phyloP scores from a whole-genome alignment of 2,888 invertebrate genomes.

The Rotaria socialis region DNA sequence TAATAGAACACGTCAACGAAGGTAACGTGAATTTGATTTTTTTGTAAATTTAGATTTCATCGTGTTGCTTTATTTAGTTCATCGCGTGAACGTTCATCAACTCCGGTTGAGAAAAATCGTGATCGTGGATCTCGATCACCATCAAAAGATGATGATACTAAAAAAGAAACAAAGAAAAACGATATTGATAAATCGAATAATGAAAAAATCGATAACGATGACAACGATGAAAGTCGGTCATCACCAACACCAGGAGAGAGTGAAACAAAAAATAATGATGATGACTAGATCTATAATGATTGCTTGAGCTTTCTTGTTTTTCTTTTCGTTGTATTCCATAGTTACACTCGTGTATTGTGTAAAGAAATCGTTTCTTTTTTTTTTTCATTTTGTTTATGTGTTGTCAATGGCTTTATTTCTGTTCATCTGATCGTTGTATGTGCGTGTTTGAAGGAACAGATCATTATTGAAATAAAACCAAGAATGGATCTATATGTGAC shows the following conservation, averaged over 20 bases:
- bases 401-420: background rate
- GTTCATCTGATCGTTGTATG: slow-evolving; percentile 22
- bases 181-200: background rate
- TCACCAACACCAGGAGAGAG: background rate
- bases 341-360: background rate
- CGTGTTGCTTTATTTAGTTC: background rate
- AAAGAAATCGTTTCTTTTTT: background rate
- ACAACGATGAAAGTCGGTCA: background rate
- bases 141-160: background rate
- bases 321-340: background rate
- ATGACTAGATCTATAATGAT: background rate
- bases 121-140: background rate
- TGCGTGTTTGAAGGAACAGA: slow-evolving; percentile 18
- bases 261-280: background rate
- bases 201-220: background rate
- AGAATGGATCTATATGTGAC: background rate
- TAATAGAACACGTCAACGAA: background rate
- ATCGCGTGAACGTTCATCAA: background rate
- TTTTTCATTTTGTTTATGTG: background rate
- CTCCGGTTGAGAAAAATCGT: background rate
- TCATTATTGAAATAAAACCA: background rate
- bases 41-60: background rate
- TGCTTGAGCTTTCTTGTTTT: background rate
- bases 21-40: background rate
- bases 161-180: background rate